Base-by-base conservation (phyloP, 2,888 invertebrate genomes). In the Blastobasis lacticolella region DNA sequence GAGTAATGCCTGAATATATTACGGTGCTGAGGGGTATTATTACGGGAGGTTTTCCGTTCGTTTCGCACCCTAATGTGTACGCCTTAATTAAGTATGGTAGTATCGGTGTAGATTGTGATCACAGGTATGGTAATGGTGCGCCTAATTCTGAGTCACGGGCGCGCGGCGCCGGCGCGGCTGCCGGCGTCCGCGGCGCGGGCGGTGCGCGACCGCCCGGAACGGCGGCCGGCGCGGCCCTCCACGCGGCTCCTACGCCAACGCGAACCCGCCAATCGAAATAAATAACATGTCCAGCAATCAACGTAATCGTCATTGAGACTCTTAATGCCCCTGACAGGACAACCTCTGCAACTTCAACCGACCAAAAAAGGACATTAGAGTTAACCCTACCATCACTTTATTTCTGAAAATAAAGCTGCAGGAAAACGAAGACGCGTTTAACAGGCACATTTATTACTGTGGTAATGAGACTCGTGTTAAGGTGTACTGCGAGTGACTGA, bases 71-170 rank as follows among this genome's bases (percentile, higher is more conserved):
- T 70, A 78, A 73, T 68, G 62, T 73, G 67, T 72, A 73, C 64
- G 67, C 75, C 70, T 77, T 79, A 79, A 82, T 82, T 81, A 79
- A 78, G 69, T 66, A 68, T 58, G 64, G 70, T 67, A 60, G 67
- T 72, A 69, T 72, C 73, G 65, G 40, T 67, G 75, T 71, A 70
- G 79, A 77, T 80, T 67, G 70, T 71, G 75, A 81, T 80, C 78
- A 66, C 63, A 59, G 67, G 65, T 69, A 70, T 73, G 75, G 69
- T 76, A 75, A 71, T 74, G 71, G 74, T 63, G 65, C 67, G 67
- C 72, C 75, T 72, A 76, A 75, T 73, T 73, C 72, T 73, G 76
- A 77, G 73, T 80, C 79, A 80, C 70, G 75, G 68, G 60, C 63
- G 63, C 57, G 63, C 65, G 75, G 68, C 73, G 73, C 70, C 74